A percentile compares a stretch with the other conserved stretches of the same genome.
These are phyloP conservation scores for Lasius platythorax DNA, from an alignment of 2,888 invertebrate species.

Conservation along the genomic window DNA sequence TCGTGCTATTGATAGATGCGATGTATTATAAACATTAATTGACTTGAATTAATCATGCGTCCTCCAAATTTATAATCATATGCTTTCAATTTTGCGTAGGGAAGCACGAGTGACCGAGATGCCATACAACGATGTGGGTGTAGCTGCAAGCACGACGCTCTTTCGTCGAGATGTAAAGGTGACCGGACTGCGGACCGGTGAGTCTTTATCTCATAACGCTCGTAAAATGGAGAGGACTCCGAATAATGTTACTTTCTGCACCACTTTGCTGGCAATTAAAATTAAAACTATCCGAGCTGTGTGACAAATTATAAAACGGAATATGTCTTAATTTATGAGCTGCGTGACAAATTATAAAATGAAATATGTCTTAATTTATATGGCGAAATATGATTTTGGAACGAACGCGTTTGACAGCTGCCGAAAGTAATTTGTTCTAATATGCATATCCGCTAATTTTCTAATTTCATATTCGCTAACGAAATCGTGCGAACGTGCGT, in stretches of 20 bases:
- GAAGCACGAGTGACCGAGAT: neutral
- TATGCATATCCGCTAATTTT: neutral
- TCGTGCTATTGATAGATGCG: neutral
- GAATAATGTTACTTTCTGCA: neutral
- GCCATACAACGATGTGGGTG: neutral
- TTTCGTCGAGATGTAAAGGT: neutral
- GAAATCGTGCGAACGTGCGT: neutral
- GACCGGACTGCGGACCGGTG: neutral
- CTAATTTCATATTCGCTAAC: neutral
- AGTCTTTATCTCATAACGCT: neutral
- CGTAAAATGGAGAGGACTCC: neutral
- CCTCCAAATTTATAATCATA: neutral
- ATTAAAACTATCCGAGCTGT: neutral
- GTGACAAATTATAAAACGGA: neutral
- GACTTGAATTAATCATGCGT: neutral
- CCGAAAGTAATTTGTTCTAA: neutral
- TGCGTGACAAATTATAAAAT: neutral
- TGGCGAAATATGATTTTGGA: neutral
- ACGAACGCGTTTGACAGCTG: neutral
- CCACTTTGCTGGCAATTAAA: neutral
- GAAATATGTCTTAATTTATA: neutral
- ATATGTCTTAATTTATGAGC: neutral
- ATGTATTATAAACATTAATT: neutral
- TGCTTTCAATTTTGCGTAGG: neutral
- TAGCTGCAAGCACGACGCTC: neutral